These are phyloP conservation scores for Latrodectus hesperus DNA, from an alignment of 2,888 invertebrate genomes.

Conservation along the genomic window DNA sequence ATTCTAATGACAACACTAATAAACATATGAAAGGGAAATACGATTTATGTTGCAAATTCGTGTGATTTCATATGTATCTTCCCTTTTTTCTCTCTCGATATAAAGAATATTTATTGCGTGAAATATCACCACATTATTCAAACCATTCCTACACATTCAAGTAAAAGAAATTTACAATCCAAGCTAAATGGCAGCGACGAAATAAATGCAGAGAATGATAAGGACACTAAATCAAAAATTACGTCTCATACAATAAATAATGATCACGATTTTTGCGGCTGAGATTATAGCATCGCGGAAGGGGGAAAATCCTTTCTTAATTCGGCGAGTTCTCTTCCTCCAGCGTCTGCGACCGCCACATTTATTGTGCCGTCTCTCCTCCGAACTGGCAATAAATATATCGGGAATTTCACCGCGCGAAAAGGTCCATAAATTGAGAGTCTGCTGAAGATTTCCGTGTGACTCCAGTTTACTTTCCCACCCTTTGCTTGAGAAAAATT, in stretches of 20 bases:
- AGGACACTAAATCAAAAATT: neutral
- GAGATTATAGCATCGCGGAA: neutral
- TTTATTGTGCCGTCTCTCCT: neutral
- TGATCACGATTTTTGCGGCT: neutral
- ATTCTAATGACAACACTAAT: too few relatives aligned
- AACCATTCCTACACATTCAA: too few relatives aligned
- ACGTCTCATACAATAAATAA: neutral
- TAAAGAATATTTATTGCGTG: too few relatives aligned
- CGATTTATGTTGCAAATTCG: too few relatives aligned
- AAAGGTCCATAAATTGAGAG: conserved; percentile 1
- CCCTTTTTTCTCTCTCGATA: too few relatives aligned
- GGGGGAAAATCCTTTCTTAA: neutral
- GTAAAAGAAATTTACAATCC: too few relatives aligned
- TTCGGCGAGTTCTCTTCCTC: neutral
- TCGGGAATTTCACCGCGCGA: neutral
- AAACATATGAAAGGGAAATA: too few relatives aligned
- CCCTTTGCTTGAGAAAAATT: conserved; percentile 5
- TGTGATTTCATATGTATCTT: too few relatives aligned
- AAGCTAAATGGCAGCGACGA: too few relatives aligned
- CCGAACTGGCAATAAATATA: neutral
- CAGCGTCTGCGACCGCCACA: neutral
- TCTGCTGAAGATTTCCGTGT: neutral
- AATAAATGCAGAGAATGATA: neutral
- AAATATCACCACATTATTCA: too few relatives aligned
- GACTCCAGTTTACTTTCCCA: conserved; percentile 5